Base-by-base conservation (phyloP, 2,113 vertebrate species). In the Menidia beryllina region DNA sequence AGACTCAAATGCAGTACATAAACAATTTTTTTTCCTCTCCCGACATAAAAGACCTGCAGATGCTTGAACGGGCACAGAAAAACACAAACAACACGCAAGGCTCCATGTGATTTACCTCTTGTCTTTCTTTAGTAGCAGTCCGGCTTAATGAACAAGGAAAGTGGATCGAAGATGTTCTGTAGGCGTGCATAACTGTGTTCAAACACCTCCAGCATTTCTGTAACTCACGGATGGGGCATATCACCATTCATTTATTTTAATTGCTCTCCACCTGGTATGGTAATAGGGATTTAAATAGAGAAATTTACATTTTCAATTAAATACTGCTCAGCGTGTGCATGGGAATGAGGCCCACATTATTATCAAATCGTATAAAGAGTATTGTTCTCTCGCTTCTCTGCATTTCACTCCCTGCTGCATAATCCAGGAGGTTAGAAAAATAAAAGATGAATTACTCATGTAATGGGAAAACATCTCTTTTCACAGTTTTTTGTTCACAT, bases 271-370 rank as follows among this genome's bases (percentile, higher is more conserved):
- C 75, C 82, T 93, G 86, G 86, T 87, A 87, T 88, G 83, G 81
- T 89, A 88, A 92, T 91, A 77, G 78, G 72, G 64, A 81, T 83
- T 88, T 88, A 88, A 88, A 91, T 84, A 80, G 88, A 86, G 75
- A 83, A 83, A 91, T 91, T 92, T 92, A 82, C 83, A 90, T 91
- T 92, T 90, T 91, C 90, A 92, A 87, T 91, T 87, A 91, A 89
- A 90, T 77, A 54, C 74, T 72, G 59, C 27, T 36, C 64, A 25
- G 59, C 75, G 39, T 82, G 30, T 72, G 52, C 76, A 81, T 61
- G 52, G 67, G 54, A 86, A 79, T 72, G 70, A 79, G 70, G 62
- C 61, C 64, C 75, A 65, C 43, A 59, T 57, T 80, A 69, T 80
- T 72, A 83, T 54, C 34, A 82, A 75, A 81, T 0, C 11, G 63